Evolutionary conservation across 2,113 vertebrate species (phyloP).

Genomic region (Syrmaticus mikado): DNA sequence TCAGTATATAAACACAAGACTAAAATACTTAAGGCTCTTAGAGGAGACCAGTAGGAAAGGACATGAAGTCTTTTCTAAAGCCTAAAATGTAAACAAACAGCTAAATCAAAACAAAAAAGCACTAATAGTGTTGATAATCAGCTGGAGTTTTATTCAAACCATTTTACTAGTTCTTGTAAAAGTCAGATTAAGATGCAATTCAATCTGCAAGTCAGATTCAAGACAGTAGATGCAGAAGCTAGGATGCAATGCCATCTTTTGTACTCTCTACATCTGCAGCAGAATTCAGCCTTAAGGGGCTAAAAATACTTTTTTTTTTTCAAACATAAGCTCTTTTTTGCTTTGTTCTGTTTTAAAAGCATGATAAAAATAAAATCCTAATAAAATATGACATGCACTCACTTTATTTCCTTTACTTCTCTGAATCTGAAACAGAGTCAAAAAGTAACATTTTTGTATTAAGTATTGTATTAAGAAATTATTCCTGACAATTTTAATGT

Average conservation of each 20-base stretch:
- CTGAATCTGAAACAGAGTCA: not conserved
- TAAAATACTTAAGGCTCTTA: not conserved
- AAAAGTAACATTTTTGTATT: slow-evolving; percentile 21
- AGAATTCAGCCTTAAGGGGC: slow-evolving; percentile 13
- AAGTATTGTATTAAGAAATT: slow-evolving; percentile 34
- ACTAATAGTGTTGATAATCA: not conserved
- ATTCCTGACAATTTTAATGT: slow-evolving; percentile 48
- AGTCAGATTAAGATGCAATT: not conserved
- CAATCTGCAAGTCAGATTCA: not conserved
- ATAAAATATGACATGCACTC: not conserved
- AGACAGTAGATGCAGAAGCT: not conserved
- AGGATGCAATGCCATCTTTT: slow-evolving; percentile 12
- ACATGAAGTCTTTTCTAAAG: not conserved
- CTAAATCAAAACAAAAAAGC: not conserved
- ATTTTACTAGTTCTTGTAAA: not conserved
- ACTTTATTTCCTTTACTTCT: slow-evolving; percentile 22
- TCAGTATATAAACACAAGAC: not conserved
- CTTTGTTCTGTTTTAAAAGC: not conserved
- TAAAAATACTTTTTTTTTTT: slow-evolving; percentile 26
- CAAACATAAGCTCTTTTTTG: not conserved
- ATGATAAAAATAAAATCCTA: not conserved
- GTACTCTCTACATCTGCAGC: not conserved
- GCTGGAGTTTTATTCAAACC: not conserved
- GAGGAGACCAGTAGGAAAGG: not conserved
- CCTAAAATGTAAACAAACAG: not conserved